Base-by-base conservation (phyloP, 2,888 invertebrate species). In the Pharmacophagus antenor region DNA sequence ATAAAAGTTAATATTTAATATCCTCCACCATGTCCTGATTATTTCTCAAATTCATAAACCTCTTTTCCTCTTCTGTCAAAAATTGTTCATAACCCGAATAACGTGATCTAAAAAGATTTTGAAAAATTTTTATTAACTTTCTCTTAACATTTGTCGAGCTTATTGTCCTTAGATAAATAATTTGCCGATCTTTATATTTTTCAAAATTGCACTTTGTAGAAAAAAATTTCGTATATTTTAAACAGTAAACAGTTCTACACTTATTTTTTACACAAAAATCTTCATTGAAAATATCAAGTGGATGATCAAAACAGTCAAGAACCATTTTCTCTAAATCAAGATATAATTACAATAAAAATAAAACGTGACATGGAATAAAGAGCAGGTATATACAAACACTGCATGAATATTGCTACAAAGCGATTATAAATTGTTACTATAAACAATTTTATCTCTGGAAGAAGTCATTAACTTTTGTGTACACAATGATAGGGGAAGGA, bases 1-100 rank as follows among this genome's bases (percentile, higher is more conserved):
- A 25, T 37, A 57, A 18, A 49, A 17, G 20, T 63, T 56, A 62
- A 66, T 68, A 76, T 66, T 76, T 80, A 63, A 79, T 56, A 65
- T 78, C 84, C 81, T 86, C 88, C 82, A 88, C 87, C 82, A 80
- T 62, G 65, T 66, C 59, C 65, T 70, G 68, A 83, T 80, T 65
- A 73, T 62, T 64, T 62, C 62, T 31, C 59, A 62, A 17, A 64
- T 56, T 65, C 59, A 74, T 70, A 65, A 91, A 94, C 94, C 94
- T 94, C 84, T 92, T 92, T 74, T 95, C 95, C 71, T 95, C 95
- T 25, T 95, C 95, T 2, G 93, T 91, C 46, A 94, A 81, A 77
- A 95, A 92, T 69, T 92, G 89, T 66, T 91, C 88, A 76, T 95
- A 95, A 41, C 93, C 93, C 71, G 85, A 87, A 62, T 80, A 79